phyloP scores from a whole-genome alignment of 1,140 invertebrate genomes.

The Drosophila lini region DNA sequence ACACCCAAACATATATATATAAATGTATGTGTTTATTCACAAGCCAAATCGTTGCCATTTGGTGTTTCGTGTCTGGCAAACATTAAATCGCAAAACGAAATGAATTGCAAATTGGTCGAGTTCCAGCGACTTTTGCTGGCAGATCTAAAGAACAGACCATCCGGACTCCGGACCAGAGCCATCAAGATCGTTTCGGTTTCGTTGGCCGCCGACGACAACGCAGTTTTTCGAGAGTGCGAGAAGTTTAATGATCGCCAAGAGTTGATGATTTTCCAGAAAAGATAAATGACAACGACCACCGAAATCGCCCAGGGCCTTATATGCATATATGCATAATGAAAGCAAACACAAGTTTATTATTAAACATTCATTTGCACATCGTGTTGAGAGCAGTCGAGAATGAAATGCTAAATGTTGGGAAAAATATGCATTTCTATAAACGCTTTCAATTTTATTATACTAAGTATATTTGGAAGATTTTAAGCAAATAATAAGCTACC shows the following conservation, averaged over 20 bases:
- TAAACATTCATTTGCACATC: conserved; percentile 17
- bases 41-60: conserved; percentile 47
- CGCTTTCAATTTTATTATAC: too few species aligned
- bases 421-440: not conserved
- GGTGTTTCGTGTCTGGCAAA: conserved; percentile 52
- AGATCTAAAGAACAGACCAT: conserved; percentile 18
- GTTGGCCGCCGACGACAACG: conserved; percentile 20
- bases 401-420: not conserved
- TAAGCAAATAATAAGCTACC: too few species aligned
- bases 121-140: conserved; percentile 29
- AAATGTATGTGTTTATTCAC: conserved; percentile 25
- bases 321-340: conserved; percentile 48
- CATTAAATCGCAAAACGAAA: conserved; percentile 59
- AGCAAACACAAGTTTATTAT: conserved; percentile 13
- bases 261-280: conserved; percentile 71
- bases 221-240: conserved; percentile 39
- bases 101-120: conserved; percentile 64
- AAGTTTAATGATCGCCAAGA: conserved; percentile 64
- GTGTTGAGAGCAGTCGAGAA: conserved; percentile 2
- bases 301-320: conserved; percentile 51
- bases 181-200: conserved; percentile 74
- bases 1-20: conserved; percentile 4
- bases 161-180: conserved; percentile 14
- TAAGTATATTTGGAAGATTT: too few species aligned
- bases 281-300: conserved; percentile 72